Evolutionary conservation across 2,888 invertebrate genomes (phyloP).

Genomic region (Troides aeacus): DNA sequence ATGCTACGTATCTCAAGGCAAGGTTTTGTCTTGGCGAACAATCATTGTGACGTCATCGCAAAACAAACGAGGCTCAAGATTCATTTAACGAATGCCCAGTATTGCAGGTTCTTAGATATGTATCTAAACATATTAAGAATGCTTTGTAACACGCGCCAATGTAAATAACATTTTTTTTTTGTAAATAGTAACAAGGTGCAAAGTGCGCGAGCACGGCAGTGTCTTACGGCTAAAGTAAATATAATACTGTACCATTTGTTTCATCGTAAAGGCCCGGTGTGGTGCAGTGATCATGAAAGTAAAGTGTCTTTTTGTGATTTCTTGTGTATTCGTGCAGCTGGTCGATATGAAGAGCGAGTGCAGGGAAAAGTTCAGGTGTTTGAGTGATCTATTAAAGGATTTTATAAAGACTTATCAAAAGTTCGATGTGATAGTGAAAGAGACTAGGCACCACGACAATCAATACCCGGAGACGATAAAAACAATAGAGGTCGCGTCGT

Average conservation of each 20-base stretch:
- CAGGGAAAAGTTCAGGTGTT: constrained; percentile 1
- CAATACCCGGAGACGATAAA: neutral
- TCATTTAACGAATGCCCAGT: neutral
- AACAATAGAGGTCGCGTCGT: constrained; percentile 13
- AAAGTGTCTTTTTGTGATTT: neutral
- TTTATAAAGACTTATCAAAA: constrained; percentile 30
- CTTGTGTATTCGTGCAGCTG: neutral
- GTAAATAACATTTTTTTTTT: neutral
- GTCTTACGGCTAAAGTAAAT: constrained; percentile 3
- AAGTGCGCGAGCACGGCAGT: neutral
- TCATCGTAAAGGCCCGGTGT: constrained; percentile 5
- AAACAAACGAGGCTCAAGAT: neutral
- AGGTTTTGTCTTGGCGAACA: constrained; percentile 34
- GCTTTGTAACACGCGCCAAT: no score
- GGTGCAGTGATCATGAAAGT: constrained; percentile 9
- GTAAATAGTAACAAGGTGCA: neutral
- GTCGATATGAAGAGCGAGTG: constrained; percentile 6
- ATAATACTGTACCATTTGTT: neutral
- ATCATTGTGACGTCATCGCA: neutral
- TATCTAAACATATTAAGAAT: neutral
- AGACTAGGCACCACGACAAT: constrained; percentile 6
- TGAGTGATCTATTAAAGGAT: constrained; percentile 3
- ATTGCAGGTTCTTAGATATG: neutral
- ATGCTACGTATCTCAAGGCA: constrained; percentile 57
- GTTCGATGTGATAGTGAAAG: constrained; percentile 19